Conservation (phyloP, 1,140 invertebrate species). For the Liolophura sinensis region DNA sequence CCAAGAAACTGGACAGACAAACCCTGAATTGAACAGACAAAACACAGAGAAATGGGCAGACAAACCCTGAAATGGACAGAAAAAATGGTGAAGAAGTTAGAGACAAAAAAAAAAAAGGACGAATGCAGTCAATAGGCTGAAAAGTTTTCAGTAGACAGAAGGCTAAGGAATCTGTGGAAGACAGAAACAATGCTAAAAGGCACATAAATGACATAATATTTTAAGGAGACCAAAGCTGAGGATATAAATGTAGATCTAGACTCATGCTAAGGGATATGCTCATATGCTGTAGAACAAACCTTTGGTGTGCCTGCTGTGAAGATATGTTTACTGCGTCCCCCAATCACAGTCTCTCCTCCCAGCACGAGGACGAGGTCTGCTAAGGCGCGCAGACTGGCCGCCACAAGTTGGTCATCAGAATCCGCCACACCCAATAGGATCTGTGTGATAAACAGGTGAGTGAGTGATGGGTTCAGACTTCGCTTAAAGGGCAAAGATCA, state of each 20-base stretch:
- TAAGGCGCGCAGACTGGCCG: conserved; percentile 74
- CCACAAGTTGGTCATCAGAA: conserved; percentile 70
- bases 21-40: no score
- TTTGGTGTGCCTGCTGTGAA: conserved; percentile 81
- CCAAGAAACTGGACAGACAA: no score
- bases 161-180: not conserved
- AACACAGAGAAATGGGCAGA: no score
- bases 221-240: not conserved
- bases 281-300: conserved; percentile 17
- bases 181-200: not conserved
- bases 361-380: conserved; percentile 81
- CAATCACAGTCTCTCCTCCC: conserved; percentile 77
- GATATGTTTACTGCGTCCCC: conserved; percentile 75
- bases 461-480: no score
- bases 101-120: no score
- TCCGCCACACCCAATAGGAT: conserved; percentile 38
- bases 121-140: not conserved
- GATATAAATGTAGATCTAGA: not conserved
- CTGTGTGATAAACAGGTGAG: conserved; percentile 15
- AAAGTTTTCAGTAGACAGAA: not conserved
- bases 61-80: no score
- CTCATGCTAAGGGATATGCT: not conserved
- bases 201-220: not conserved
- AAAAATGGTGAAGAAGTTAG: no score
- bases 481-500: no score